These are phyloP conservation scores for Hemiprocne comata DNA, from an alignment of 2,113 vertebrate species.

Conservation along the genomic window DNA sequence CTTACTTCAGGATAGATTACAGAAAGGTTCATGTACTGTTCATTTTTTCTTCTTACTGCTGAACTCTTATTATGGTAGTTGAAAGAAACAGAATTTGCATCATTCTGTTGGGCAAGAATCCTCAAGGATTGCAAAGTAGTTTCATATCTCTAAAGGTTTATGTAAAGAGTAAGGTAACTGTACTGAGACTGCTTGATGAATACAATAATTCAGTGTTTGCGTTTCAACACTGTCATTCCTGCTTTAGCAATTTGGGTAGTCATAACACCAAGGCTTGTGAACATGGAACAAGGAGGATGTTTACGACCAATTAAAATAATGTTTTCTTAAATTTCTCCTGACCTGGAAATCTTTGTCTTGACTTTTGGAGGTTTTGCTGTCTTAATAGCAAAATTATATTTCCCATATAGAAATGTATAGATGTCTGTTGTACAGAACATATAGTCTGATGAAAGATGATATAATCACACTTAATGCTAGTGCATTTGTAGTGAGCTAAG, in stretches of 20 bases:
- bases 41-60: not conserved
- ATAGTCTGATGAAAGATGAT: not conserved
- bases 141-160: not conserved
- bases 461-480: not conserved
- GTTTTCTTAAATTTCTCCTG: not conserved
- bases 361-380: not conserved
- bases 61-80: not conserved
- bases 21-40: not conserved
- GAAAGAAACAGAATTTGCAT: not conserved
- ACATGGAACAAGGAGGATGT: not conserved
- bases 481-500: not conserved
- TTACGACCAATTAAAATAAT: not conserved
- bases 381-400: not conserved
- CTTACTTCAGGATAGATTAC: not conserved
- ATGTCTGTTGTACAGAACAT: not conserved
- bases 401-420: not conserved
- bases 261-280: not conserved
- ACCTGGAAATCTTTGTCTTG: not conserved
- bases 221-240: not conserved
- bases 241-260: not conserved
- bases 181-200: not conserved
- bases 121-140: not conserved
- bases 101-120: not conserved
- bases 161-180: not conserved
- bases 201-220: not conserved